Evolutionary conservation across 2,888 invertebrate genomes (phyloP).

Genomic region (Protula sp.): DNA sequence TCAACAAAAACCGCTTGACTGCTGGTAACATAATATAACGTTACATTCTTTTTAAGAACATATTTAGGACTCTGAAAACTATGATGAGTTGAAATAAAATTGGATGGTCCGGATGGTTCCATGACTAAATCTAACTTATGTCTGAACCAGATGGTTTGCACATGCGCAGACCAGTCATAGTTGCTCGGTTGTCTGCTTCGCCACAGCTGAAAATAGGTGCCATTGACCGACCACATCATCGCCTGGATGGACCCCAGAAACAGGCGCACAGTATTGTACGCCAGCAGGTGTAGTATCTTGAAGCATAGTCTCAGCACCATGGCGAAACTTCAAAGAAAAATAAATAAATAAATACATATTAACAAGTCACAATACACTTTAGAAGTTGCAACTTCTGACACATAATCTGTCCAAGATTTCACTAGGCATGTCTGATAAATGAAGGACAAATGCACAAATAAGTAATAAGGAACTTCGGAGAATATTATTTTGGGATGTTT

Average conservation of each 20-base stretch:
- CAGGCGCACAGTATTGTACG: too few relatives aligned
- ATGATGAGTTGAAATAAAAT: background rate
- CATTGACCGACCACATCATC: background rate
- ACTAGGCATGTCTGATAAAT: too few relatives aligned
- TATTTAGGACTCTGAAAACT: conserved; percentile 3
- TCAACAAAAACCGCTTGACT: conserved; percentile 7
- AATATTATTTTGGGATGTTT: too few relatives aligned
- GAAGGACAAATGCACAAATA: too few relatives aligned
- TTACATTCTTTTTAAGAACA: conserved; percentile 5
- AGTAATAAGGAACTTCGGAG: too few relatives aligned
- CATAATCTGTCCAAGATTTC: too few relatives aligned
- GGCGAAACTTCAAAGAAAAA: too few relatives aligned
- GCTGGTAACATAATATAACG: conserved; percentile 1
- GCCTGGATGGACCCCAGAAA: background rate
- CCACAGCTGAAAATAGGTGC: background rate
- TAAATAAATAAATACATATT: too few relatives aligned
- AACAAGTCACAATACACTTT: too few relatives aligned
- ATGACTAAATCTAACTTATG: background rate
- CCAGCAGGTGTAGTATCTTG: too few relatives aligned
- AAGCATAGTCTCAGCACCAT: too few relatives aligned
- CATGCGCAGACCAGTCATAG: background rate
- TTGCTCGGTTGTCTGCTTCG: background rate
- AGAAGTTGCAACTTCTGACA: too few relatives aligned
- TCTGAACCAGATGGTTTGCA: background rate
- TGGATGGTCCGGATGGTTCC: background rate